These are phyloP conservation scores for Balaenoptera acutorostrata DNA, from an alignment of 2,113 vertebrate species.

Conservation along the genomic window DNA sequence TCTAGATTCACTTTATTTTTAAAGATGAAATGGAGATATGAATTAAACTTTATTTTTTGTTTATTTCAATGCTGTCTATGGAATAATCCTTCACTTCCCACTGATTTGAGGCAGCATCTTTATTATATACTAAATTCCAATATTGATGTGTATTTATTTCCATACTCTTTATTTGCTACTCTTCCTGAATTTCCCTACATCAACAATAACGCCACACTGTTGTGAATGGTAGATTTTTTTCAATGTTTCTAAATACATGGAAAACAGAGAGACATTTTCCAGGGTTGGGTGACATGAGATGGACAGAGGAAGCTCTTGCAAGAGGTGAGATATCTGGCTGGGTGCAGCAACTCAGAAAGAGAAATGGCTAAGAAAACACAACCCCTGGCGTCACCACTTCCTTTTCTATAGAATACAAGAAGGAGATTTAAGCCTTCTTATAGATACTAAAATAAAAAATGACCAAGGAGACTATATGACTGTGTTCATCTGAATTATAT, in stretches of 20 bases:
- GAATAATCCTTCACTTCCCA: not conserved
- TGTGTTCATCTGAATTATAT: accelerated
- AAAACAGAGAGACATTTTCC: not conserved
- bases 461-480: not conserved
- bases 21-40: not conserved
- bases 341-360: not conserved
- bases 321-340: not conserved
- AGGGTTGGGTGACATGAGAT: not conserved
- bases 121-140: not conserved
- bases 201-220: no score
- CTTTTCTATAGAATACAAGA: not conserved
- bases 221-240: not conserved
- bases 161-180: not conserved
- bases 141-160: not conserved
- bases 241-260: not conserved
- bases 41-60: not conserved
- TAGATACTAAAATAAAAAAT: not conserved
- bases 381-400: not conserved
- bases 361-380: not conserved
- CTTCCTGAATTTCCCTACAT: not conserved
- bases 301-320: not conserved
- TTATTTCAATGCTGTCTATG: not conserved
- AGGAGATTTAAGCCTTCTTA: not conserved
- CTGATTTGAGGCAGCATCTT: not conserved
- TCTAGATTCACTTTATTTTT: not conserved